Base-by-base conservation (phyloP, 1,140 invertebrate genomes). In the Bursaphelenchus mucronatus region DNA sequence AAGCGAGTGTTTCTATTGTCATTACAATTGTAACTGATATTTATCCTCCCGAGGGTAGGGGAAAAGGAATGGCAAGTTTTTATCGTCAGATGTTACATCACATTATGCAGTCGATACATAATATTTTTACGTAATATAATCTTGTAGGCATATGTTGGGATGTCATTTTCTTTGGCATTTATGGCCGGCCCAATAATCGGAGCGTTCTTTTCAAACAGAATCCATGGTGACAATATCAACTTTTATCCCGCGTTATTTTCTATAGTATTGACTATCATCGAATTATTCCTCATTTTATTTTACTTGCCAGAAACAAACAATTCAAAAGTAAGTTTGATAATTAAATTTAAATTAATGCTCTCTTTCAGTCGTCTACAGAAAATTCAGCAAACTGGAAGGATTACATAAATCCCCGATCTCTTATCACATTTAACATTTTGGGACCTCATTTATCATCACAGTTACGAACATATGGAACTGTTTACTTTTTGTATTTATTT, bases 151-250 rank as follows among this genome's bases (percentile, higher is more conserved):
- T 82, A 97, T 41, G 89, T 98, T 65, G 95, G 95, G 13, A 88
- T 96, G 75, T 92, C 94, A 6, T 99, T 98, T 84, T 97, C 94
- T 0, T 83, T 98, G 61, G 94, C 93, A 13, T 99, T 99, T 83
- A 90, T 97, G 68, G 83, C 96, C 67, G 94, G 95, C 0, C 95
- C 94, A 21, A 84, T 92, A 76, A 91, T 97, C 76, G 94, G 94
- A 17, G 95, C 93, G 9, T 83, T 88, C 74, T 95, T 97, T 84
- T 87, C 88, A 0, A 78, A 81, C 58, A 70, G 71, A 55, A 71
- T 72, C 67, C 84, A 46, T 55, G 83, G 84, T 47, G 86, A 85
- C 40, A 81, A 71, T 40, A 58, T 87, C 8, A 94, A 92, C 88
- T 94, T 89, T 73, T 83, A 89, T 49, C 93, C 94, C 46, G 94